Evolutionary conservation across 1,140 invertebrate species (phyloP).

Genomic region (Cherax destructor): DNA sequence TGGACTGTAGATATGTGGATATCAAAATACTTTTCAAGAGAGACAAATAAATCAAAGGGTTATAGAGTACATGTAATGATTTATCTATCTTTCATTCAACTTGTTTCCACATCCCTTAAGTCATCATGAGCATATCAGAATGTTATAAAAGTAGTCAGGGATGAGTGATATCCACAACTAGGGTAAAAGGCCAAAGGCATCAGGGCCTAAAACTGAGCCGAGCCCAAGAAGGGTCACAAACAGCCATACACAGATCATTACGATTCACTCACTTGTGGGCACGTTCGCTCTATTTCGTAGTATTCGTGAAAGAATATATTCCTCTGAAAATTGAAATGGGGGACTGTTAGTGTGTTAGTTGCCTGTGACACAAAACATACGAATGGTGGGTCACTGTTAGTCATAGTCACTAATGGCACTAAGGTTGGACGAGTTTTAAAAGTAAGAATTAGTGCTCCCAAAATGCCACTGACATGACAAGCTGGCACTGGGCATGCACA

Average conservation of each 20-base stretch:
- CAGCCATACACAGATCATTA: constrained; percentile 64
- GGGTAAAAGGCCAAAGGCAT: constrained; percentile 32
- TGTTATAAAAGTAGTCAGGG: constrained; percentile 38
- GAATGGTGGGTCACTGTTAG: constrained; percentile 42
- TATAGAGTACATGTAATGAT: constrained; percentile 3
- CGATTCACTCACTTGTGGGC: constrained; percentile 69
- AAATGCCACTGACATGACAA: not conserved
- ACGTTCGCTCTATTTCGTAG: constrained; percentile 70
- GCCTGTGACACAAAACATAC: constrained; percentile 27
- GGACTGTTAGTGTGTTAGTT: constrained; percentile 58
- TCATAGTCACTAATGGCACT: constrained; percentile 16
- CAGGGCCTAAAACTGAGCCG: constrained; percentile 29
- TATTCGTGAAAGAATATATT: constrained; percentile 72
- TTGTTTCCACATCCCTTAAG: constrained; percentile 43
- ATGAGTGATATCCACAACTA: constrained; percentile 37
- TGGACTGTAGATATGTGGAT: constrained; percentile 37
- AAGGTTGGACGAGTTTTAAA: constrained; percentile 13
- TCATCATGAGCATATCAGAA: constrained; percentile 21
- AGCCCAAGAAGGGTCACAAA: constrained; percentile 60
- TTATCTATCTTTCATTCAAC: constrained; percentile 19
- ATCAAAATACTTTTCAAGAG: not conserved
- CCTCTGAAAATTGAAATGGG: constrained; percentile 68
- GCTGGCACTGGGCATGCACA: not conserved
- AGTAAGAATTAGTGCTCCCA: not conserved
- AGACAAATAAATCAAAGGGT: constrained; percentile 12